These are phyloP conservation scores for Ceyx erithaca DNA, from an alignment of 2,797 vertebrate genomes.

Conservation along the genomic window DNA sequence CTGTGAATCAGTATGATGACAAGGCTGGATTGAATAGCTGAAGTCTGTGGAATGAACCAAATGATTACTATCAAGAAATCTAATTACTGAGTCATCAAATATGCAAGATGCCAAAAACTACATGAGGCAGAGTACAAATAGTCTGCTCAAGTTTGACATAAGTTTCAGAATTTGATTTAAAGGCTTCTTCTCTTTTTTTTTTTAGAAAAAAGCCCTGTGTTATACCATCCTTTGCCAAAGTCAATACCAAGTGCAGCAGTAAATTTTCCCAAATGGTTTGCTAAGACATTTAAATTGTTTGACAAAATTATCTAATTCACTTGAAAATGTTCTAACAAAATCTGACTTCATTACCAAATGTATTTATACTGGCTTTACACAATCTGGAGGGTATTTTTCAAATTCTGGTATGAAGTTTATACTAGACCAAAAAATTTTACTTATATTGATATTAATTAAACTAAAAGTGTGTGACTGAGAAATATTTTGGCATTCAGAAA, in stretches of 20 bases:
- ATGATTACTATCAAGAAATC: slow-evolving; percentile 67
- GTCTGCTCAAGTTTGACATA: slow-evolving; percentile 83
- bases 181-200: slow-evolving; percentile 76
- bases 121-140: slow-evolving; percentile 79
- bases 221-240: slow-evolving; percentile 87
- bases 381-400: slow-evolving; percentile 80
- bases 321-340: slow-evolving; percentile 89
- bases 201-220: slow-evolving; percentile 57
- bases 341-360: slow-evolving; percentile 95
- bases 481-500: slow-evolving; percentile 41
- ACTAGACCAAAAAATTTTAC: slow-evolving; percentile 59
- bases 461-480: slow-evolving; percentile 56
- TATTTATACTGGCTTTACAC: slow-evolving; percentile 93
- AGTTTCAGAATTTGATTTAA: slow-evolving; percentile 87
- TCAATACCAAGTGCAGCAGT: slow-evolving; percentile 89
- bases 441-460: slow-evolving; percentile 68
- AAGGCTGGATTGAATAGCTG: slow-evolving; percentile 64
- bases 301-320: slow-evolving; percentile 97
- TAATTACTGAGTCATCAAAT: slow-evolving; percentile 75
- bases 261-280: slow-evolving; percentile 90
- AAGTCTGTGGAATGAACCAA: slow-evolving; percentile 77
- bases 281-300: slow-evolving; percentile 94
- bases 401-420: slow-evolving; percentile 31
- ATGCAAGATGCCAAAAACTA: slow-evolving; percentile 73
- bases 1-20: slow-evolving; percentile 70